Base-by-base conservation (phyloP, 2,797 vertebrate species). In the Apogon talboti region DNA sequence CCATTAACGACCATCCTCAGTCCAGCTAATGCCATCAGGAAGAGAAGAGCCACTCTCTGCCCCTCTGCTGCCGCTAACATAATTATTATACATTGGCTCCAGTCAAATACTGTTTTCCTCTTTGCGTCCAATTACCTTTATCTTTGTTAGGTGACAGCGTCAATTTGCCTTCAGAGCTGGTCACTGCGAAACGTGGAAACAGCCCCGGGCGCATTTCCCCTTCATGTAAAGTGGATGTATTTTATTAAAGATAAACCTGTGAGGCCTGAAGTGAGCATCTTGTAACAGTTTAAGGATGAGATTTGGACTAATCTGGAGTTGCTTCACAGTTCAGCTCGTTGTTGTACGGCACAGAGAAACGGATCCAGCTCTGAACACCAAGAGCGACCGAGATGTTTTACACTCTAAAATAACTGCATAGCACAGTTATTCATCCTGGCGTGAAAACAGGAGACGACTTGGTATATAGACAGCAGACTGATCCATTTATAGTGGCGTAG, bases 1-100 rank as follows among this genome's bases (percentile, higher is more conserved):
- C 86, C 85, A 91, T 91, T 92, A 92, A 85, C 83, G 68, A 55
- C 58, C 74, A 67, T 84, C 78, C 74, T 67, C 71, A 61, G 86
- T 83, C 84, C 67, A 47, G 76, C 70, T 87, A 84, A 90, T 87
- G 64, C 79, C 82, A 85, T 87, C 82, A 86, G 78, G 71, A 74
- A 61, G 74, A 77, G 70, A 35, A 54, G 75, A 78, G 72, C 68
- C 58, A 19, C 76, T 82, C 76, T 82, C 70, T 70, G 71, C 69
- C 70, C 58, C 65, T 76, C 72, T 38, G 53, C 24, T 28, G 24
- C 69, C 52, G 56, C 66, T 58, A 61, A 77, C 76, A 74, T 86
- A 81, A 86, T 84, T 84, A 84, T 87, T 84, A 74, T 75, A 78
- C 66, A 78, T 84, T 41, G 68, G 75, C 82, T 86, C 42, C 69